Conservation (phyloP, 2,888 invertebrate genomes). For the Harpagoxenus sublaevis region DNA sequence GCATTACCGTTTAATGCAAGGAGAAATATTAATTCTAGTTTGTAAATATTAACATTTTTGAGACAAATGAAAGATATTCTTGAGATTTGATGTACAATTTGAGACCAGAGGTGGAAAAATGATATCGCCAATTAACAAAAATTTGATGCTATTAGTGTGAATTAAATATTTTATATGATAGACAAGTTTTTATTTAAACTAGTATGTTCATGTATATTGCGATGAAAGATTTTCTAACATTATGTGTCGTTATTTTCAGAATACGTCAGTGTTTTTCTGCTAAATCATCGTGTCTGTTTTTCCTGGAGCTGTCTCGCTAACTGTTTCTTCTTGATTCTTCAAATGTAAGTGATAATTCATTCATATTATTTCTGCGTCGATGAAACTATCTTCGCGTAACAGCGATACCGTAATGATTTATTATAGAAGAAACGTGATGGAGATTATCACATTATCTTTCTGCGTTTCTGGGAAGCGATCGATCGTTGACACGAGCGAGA, state of each 20-base stretch:
- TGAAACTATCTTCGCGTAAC: slow-evolving; percentile 9
- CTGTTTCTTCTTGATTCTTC: neutral
- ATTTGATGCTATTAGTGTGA: neutral
- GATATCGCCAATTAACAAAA: neutral
- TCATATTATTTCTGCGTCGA: neutral
- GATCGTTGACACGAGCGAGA: slow-evolving; percentile 41
- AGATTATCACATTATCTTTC: slow-evolving; percentile 38
- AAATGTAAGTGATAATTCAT: slow-evolving; percentile 20
- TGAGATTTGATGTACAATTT: neutral
- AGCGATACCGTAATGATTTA: slow-evolving; percentile 32
- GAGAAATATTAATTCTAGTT: neutral
- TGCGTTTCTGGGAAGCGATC: slow-evolving; percentile 32
- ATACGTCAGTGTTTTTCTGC: neutral
- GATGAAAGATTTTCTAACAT: neutral
- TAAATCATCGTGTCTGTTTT: slow-evolving; percentile 3
- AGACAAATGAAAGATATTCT: neutral
- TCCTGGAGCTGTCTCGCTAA: neutral
- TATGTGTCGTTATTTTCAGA: neutral
- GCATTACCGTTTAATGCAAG: neutral
- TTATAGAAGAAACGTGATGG: neutral
- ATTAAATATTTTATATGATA: neutral
- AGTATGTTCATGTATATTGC: neutral
- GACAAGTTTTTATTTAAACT: neutral
- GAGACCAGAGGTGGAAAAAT: neutral
- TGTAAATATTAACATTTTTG: neutral